Evolutionary conservation across 2,113 vertebrate genomes (phyloP).

Genomic region (Australoheros scitulus): DNA sequence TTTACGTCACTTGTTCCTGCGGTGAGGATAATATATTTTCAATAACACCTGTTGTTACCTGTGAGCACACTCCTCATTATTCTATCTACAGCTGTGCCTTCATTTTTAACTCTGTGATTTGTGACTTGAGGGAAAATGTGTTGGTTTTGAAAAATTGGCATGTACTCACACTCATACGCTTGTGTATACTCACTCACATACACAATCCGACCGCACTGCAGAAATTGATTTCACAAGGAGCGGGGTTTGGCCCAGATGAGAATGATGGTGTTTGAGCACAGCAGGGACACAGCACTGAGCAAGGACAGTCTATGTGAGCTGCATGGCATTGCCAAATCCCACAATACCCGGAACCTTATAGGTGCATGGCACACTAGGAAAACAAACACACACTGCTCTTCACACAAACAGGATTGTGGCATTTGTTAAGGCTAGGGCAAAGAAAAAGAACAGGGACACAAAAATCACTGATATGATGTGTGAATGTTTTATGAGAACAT

Average conservation of each 20-base stretch:
- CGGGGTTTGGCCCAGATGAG: conserved; percentile 41
- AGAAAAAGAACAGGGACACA: not conserved
- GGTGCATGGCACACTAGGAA: not conserved
- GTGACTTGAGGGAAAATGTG: conserved; percentile 6
- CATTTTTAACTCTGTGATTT: conserved; percentile 38
- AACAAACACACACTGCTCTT: not conserved
- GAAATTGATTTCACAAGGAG: conserved; percentile 61
- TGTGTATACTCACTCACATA: not conserved
- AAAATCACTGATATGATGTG: not conserved
- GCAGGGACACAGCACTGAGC: conserved; percentile 19
- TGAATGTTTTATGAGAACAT: not conserved
- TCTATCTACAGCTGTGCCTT: conserved; percentile 33
- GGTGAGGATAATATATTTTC: conserved; percentile 20
- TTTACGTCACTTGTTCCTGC: conserved; percentile 28
- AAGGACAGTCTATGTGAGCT: conserved; percentile 37
- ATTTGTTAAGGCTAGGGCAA: not conserved
- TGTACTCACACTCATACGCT: not conserved
- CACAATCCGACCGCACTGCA: not conserved
- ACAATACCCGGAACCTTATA: conserved; percentile 19
- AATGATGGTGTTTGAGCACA: conserved; percentile 37
- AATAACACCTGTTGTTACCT: conserved; percentile 44
- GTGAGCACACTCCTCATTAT: conserved; percentile 20
- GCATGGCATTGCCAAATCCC: conserved; percentile 52
- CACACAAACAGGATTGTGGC: not conserved
- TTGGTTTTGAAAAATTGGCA: conserved; percentile 15